These are phyloP conservation scores for Amphimedon queenslandica DNA, from an alignment of 37 sponge, comb jelly and placozoan genomes.

Conservation along the genomic window DNA sequence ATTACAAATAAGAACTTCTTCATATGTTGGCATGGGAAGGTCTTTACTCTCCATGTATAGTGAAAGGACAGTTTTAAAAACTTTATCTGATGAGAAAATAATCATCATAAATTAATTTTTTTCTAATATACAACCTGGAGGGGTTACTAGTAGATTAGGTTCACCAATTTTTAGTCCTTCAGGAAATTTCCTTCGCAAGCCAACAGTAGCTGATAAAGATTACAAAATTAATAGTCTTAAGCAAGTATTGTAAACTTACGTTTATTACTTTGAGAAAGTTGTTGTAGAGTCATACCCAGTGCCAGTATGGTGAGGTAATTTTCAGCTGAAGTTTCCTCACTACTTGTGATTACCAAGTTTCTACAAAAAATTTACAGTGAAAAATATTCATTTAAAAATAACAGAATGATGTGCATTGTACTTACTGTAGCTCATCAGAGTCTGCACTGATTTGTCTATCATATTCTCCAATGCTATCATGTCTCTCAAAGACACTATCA, in stretches of 20 bases:
- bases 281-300: conserved; percentile 8
- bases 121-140: conserved; percentile 15
- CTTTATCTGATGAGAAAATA: conserved; percentile 20
- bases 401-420: too few species aligned
- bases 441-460: background rate
- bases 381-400: background rate
- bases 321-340: background rate
- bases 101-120: background rate
- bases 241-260: background rate
- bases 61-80: conserved; percentile 40
- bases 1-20: conserved; percentile 61
- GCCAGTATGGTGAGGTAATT: conserved; percentile 2
- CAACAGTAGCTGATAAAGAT: conserved; percentile 9
- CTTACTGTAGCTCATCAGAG: too few species aligned
- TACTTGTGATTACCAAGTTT: background rate
- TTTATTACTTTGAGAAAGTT: background rate
- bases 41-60: conserved; percentile 41
- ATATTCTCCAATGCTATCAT: too few species aligned
- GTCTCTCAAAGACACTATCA: too few species aligned
- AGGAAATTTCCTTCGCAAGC: background rate
- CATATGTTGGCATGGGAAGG: conserved; percentile 64
- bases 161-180: conserved; percentile 21
- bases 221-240: background rate
- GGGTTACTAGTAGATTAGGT: conserved; percentile 32
- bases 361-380: background rate